Evolutionary conservation across 2,888 invertebrate genomes (phyloP).

Genomic region (Rosalia funebris): DNA sequence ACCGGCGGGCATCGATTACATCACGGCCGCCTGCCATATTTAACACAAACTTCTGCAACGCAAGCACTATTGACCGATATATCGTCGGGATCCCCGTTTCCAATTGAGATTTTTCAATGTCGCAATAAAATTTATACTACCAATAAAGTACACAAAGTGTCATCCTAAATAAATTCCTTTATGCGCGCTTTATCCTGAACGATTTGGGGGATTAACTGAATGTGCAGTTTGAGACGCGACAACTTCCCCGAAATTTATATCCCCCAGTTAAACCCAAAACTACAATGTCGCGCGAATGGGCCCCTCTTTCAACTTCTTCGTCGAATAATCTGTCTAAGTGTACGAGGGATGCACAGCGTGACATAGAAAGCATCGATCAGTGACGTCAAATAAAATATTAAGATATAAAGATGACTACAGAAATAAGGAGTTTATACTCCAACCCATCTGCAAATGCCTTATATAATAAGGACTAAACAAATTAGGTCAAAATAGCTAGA

Average conservation of each 20-base stretch:
- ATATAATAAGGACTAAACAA: too few relatives aligned
- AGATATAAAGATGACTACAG: too few relatives aligned
- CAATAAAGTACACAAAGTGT: constrained; percentile 22
- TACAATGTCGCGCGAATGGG: not conserved
- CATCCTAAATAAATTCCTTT: constrained; percentile 23
- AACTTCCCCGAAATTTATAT: constrained; percentile 17
- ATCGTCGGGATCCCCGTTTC: constrained; percentile 2
- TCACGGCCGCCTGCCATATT: too few relatives aligned
- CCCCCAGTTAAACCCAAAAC: not conserved
- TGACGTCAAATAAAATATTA: too few relatives aligned
- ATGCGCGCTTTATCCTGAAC: constrained; percentile 17
- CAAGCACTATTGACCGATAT: constrained; percentile 2
- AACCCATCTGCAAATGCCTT: too few relatives aligned
- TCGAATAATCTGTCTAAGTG: not conserved
- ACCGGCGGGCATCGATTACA: too few relatives aligned
- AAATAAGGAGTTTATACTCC: too few relatives aligned
- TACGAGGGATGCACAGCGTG: too few relatives aligned
- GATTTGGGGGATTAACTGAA: constrained; percentile 18
- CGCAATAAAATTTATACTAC: constrained; percentile 23
- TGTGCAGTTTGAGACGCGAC: constrained; percentile 12
- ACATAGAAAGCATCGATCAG: too few relatives aligned
- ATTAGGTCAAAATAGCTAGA: too few relatives aligned
- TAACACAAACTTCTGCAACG: too few relatives aligned
- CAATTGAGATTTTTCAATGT: constrained; percentile 18
- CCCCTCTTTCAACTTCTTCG: not conserved